A percentile compares a stretch with the other conserved stretches of the same genome.
phyloP scores from a whole-genome alignment of 2,797 vertebrate species.

The Tokudaia tokunoshimensis region DNA sequence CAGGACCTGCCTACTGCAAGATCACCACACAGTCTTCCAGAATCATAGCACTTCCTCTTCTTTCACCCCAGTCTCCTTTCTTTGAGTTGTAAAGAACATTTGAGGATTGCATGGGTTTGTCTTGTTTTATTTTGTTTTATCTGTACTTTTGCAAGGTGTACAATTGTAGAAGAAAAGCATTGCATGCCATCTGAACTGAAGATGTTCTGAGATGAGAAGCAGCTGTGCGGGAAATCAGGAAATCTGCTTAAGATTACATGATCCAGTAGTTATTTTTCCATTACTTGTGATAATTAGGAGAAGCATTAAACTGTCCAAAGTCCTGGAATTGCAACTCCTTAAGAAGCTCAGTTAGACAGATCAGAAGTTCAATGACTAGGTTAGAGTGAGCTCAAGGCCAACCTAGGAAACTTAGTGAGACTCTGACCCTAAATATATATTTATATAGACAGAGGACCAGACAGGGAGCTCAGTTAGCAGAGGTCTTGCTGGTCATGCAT shows the following conservation, averaged over 20 bases:
- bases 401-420: background rate
- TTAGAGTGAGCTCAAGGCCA: background rate
- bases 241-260: background rate
- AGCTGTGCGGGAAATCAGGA: background rate
- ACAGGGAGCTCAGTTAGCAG: too few species aligned
- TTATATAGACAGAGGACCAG: background rate
- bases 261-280: background rate
- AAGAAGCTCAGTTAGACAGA: background rate
- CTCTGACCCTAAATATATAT: too few species aligned
- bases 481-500: background rate
- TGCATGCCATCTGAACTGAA: background rate
- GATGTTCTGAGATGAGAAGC: background rate
- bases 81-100: background rate
- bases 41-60: background rate
- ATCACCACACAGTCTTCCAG: background rate
- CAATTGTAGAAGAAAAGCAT: background rate
- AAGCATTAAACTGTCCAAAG: background rate
- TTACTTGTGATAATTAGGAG: background rate
- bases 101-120: background rate
- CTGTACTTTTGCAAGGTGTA: background rate
- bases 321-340: background rate
- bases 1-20: background rate
- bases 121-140: background rate
- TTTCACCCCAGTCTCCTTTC: background rate
- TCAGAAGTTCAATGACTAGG: background rate